Conservation (phyloP, 2,113 vertebrate genomes). For the Brachirus orientalis region DNA sequence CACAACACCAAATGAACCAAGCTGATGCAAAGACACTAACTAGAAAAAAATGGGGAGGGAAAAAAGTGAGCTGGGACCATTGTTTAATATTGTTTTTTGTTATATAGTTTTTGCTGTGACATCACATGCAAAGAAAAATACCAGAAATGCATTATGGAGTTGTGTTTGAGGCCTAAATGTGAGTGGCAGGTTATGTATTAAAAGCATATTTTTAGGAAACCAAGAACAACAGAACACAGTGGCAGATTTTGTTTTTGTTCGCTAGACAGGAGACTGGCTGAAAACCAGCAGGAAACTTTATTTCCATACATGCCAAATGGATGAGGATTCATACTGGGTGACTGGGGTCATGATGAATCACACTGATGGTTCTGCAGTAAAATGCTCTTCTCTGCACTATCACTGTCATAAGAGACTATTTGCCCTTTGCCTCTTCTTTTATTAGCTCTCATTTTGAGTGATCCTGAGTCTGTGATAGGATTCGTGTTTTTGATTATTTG, state of each 20-base stretch:
- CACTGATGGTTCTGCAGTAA: slow-evolving; percentile 58
- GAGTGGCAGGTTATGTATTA: slow-evolving; percentile 1
- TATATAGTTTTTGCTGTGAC: background rate
- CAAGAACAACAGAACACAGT: background rate
- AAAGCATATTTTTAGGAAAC: background rate
- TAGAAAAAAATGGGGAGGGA: background rate
- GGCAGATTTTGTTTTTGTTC: background rate
- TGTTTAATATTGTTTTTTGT: too few species aligned
- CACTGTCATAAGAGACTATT: slow-evolving; percentile 53
- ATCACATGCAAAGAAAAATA: background rate
- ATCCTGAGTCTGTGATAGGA: slow-evolving; percentile 21
- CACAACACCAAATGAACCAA: slow-evolving; percentile 24
- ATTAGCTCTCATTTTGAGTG: slow-evolving; percentile 24
- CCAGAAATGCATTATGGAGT: background rate
- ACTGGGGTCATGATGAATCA: slow-evolving; percentile 43
- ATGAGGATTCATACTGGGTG: slow-evolving; percentile 32
- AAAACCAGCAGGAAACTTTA: slow-evolving; percentile 21
- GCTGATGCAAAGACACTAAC: slow-evolving; percentile 13
- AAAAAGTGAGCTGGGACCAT: background rate
- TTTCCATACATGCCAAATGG: slow-evolving; percentile 41
- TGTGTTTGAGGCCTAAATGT: slow-evolving; percentile 16
- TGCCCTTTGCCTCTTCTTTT: slow-evolving; percentile 37
- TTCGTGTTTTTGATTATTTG: slow-evolving; percentile 24
- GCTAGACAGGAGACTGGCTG: slow-evolving; percentile 7
- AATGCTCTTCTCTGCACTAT: slow-evolving; percentile 79